Evolutionary conservation across 92 coral and sea anemone genomes (phyloP).

Genomic region (Porites rus): DNA sequence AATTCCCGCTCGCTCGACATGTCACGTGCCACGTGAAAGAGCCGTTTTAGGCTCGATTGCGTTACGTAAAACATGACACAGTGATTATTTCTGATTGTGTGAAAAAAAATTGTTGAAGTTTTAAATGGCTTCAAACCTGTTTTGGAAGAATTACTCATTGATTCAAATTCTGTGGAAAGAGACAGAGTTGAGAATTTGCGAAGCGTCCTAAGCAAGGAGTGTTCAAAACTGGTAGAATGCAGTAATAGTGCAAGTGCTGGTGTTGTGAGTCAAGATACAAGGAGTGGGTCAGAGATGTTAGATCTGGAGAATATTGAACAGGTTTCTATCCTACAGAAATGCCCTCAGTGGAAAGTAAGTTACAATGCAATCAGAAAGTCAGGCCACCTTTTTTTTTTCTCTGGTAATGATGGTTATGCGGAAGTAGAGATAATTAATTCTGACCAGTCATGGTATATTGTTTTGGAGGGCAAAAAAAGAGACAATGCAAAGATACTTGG

Average conservation of each 20-base stretch:
- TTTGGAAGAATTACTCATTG: conserved; percentile 37
- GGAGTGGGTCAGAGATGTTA: conserved; percentile 4
- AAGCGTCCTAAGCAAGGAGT: conserved; percentile 15
- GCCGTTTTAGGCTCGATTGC: too few species aligned
- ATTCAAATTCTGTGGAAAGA: conserved; percentile 23
- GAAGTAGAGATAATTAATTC: conserved; percentile 35
- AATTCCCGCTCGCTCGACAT: too few species aligned
- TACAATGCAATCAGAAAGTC: not conserved
- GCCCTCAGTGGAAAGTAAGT: too few species aligned
- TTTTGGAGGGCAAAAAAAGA: conserved; percentile 41
- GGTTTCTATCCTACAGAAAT: too few species aligned
- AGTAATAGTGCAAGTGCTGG: not conserved
- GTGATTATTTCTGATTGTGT: too few species aligned
- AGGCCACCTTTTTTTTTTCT: conserved; percentile 48
- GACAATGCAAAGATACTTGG: conserved; percentile 10
- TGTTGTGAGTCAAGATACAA: not conserved
- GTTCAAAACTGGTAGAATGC: not conserved
- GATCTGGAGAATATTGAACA: not conserved
- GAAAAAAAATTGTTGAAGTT: not conserved
- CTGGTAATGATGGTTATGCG: conserved; percentile 56
- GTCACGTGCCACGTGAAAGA: too few species aligned
- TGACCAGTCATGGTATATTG: conserved; percentile 30
- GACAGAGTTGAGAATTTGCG: conserved; percentile 33
- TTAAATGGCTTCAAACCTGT: conserved; percentile 37
- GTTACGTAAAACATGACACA: too few species aligned